Conservation (phyloP, 2,113 vertebrate species). For the Esox niger region DNA sequence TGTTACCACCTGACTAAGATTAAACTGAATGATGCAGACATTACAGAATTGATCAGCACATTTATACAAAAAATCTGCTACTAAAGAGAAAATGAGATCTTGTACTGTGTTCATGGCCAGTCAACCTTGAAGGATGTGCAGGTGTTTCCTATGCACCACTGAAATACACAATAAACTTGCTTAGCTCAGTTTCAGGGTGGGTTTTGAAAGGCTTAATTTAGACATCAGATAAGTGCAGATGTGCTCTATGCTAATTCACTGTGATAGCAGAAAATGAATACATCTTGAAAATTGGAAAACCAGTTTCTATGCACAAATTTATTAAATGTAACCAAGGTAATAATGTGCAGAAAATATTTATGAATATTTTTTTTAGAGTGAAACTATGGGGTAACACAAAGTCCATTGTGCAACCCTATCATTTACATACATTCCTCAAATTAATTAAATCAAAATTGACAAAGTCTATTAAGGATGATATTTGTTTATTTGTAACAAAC, state of each 20-base stretch:
- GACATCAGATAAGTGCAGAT: slow-evolving; percentile 40
- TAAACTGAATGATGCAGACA: not conserved
- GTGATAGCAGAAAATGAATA: not conserved
- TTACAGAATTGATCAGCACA: not conserved
- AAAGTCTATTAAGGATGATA: too few species aligned
- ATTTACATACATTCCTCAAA: too few species aligned
- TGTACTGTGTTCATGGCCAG: slow-evolving; percentile 43
- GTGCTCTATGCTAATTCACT: slow-evolving; percentile 1
- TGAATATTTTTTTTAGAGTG: too few species aligned
- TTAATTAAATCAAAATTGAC: too few species aligned
- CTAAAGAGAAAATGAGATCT: not conserved
- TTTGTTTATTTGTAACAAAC: too few species aligned
- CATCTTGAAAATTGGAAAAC: too few species aligned
- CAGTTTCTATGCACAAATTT: too few species aligned
- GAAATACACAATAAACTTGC: slow-evolving; percentile 24
- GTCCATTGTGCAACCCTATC: too few species aligned
- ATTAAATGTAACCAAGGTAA: too few species aligned
- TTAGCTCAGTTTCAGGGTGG: slow-evolving; percentile 41
- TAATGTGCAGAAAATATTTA: too few species aligned
- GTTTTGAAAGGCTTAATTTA: slow-evolving; percentile 32
- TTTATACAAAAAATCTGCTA: not conserved
- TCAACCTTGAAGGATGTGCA: slow-evolving; percentile 63
- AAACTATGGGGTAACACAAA: too few species aligned
- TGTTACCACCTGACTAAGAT: not conserved
- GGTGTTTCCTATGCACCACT: slow-evolving; percentile 66